Percentiles rank a stretch among this genome's conserved stretches.
Conservation (phyloP, 2,888 invertebrate genomes). For the Dynastes tityus region DNA sequence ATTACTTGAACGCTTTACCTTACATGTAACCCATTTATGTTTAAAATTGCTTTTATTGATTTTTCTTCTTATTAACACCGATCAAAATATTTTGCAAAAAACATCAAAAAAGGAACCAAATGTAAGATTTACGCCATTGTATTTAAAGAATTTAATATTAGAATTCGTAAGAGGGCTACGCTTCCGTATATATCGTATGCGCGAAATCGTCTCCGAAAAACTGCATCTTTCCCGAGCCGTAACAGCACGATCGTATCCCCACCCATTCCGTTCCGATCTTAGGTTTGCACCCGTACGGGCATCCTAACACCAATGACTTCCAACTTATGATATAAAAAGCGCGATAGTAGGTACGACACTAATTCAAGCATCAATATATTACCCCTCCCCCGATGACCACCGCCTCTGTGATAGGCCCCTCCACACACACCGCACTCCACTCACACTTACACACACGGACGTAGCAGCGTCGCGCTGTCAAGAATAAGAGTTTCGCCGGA, state of each 20-base stretch:
- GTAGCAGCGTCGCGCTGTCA: background rate
- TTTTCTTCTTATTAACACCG: too few relatives aligned
- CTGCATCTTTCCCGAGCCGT: background rate
- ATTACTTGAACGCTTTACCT: too few relatives aligned
- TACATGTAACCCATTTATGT: too few relatives aligned
- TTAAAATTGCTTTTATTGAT: too few relatives aligned
- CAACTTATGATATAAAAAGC: slow-evolving; percentile 66
- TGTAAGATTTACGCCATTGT: too few relatives aligned
- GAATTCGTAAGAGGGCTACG: too few relatives aligned
- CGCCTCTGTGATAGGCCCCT: background rate
- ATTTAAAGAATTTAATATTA: too few relatives aligned
- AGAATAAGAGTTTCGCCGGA: slow-evolving; percentile 7
- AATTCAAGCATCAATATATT: slow-evolving; percentile 69
- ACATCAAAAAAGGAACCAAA: too few relatives aligned
- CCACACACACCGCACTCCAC: background rate
- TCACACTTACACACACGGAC: background rate
- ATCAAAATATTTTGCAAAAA: too few relatives aligned
- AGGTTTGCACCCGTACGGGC: slow-evolving; percentile 4
- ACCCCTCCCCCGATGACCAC: slow-evolving; percentile 63
- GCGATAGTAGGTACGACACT: slow-evolving; percentile 67
- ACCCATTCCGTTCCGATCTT: background rate
- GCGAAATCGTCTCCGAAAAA: background rate
- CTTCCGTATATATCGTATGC: too few relatives aligned
- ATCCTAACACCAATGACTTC: slow-evolving; percentile 66
- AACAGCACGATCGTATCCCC: background rate